Conservation (phyloP, 2,113 vertebrate genomes). For the Hyperopisus bebe region DNA sequence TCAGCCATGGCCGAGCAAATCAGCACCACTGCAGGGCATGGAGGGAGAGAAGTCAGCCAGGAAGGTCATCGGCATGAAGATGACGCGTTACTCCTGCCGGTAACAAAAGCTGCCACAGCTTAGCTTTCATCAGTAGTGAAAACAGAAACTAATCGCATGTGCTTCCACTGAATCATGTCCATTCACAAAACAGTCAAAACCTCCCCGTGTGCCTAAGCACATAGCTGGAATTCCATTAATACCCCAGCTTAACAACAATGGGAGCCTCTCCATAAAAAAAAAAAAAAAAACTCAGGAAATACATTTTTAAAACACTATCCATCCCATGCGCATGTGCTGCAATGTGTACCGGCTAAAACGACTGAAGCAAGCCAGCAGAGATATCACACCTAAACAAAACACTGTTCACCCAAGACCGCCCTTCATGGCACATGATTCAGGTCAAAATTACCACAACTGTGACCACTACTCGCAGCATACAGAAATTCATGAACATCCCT, state of each 20-base stretch:
- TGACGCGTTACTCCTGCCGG: not conserved
- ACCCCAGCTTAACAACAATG: not conserved
- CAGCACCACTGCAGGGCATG: not conserved
- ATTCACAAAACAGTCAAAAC: not conserved
- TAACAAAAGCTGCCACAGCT: not conserved
- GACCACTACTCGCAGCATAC: not conserved
- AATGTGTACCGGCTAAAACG: not conserved
- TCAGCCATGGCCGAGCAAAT: slow-evolving; percentile 8
- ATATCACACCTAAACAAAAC: not conserved
- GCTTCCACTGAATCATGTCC: not conserved
- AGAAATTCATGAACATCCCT: not conserved
- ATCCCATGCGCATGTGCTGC: not conserved
- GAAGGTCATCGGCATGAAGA: not conserved
- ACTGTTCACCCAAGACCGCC: not conserved
- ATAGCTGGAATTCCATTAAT: not conserved
- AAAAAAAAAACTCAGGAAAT: not conserved
- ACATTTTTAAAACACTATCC: not conserved
- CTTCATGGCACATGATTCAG: not conserved
- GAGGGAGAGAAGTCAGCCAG: not conserved
- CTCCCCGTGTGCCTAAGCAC: not conserved
- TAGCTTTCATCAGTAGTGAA: not conserved
- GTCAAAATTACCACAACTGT: not conserved
- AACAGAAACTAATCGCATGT: not conserved
- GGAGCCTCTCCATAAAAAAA: not conserved
- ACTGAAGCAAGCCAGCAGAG: not conserved